Base-by-base conservation (phyloP, 2,113 vertebrate species). In the Otolemur garnettii region DNA sequence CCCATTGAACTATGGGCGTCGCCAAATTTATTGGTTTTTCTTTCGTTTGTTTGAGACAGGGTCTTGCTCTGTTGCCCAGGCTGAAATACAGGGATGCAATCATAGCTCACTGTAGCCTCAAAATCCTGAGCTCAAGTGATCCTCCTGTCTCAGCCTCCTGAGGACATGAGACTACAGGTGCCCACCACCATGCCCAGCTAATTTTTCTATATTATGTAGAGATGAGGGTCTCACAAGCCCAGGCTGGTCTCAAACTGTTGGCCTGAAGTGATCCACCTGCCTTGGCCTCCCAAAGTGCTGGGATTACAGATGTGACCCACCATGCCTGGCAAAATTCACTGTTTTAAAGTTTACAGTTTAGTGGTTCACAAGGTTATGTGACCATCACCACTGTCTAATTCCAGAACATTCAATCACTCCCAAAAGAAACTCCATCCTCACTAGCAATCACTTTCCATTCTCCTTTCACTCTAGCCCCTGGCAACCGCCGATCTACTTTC, bases 401-500 rank as follows among this genome's bases (percentile, higher is more conserved):
- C 83, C 62, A 88, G 35, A 84, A 72, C 35, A 50, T 88, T 38
- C 45, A 45, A 3, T 53, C 11, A 64, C 26, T 22, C 57, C 35
- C 10, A 12, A 55, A 66, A 75, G 74, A 87, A 50, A 50, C 50
- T 82, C 59, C 5, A 0, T 60, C 53, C 42, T 22, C 69, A 4
- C 68, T 8, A 91, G 60, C 26, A 17, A 4, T 42, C 33, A 38
- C 18, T 5, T 3, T 30, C 28, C 45, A 7, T 21, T 15, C 33
- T n/a, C 53, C 2, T 74, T 33, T 42, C 22, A 42, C 22, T 38
- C 62, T 15, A 14, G 30, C 45, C 59, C 55, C 14, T 0, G 3
- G 18, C 24, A 13, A 8, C 45, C 24, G 0, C 2, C 0, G 17
- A 28, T 17, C 35, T 8, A 10, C 35, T 45, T 24, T 79, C 55